Base-by-base conservation (phyloP, 1,140 invertebrate genomes). In the Andrena cerasifolii region DNA sequence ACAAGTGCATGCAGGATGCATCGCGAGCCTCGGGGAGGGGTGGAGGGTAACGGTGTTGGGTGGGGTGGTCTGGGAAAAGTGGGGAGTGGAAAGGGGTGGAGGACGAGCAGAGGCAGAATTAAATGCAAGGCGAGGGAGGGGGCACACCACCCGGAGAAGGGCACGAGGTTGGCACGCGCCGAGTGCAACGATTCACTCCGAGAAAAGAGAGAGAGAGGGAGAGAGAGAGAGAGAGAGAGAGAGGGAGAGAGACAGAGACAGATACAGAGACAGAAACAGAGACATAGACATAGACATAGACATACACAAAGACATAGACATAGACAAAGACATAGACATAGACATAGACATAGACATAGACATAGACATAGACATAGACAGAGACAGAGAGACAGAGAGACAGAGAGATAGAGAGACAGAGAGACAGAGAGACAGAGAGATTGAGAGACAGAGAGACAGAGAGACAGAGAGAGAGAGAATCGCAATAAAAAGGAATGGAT, bases 141-240 rank as follows among this genome's bases (percentile, higher is more conserved):
- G 81, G 65, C 54, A 71, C 67, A 77, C 49, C 70, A 83, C 51
- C n/a, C 80, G 49, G 76, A 80, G 80, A 68, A 82, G 84, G 80
- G 84, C 89, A 89, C 89, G 89, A 89, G 89, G 82, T 88, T 83
- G 90, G 90, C 90, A 90, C 90, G 90, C 89, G 90, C 89, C 90
- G 86, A 87, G 82, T 90, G 88, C 89, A 90, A 89, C 87, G 88
- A 87, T 87, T 88, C 83, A 70, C 82, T 77, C 45, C 40, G 66
- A 54, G 79, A 79, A 83, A 63, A 83, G 79, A 59, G 63, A 51
- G 58, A 56, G 31, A 51, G 28, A 40, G 40, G 59, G 54, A 77
- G 56, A 59, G 61, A 70, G 33, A 47, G 62, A 45, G 28, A 43
- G 62, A 80, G 78, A 62, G 59, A 71, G 18, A 33, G 28, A 36